Base-by-base conservation (phyloP, 2,888 invertebrate genomes). In the Amiota mariae region DNA sequence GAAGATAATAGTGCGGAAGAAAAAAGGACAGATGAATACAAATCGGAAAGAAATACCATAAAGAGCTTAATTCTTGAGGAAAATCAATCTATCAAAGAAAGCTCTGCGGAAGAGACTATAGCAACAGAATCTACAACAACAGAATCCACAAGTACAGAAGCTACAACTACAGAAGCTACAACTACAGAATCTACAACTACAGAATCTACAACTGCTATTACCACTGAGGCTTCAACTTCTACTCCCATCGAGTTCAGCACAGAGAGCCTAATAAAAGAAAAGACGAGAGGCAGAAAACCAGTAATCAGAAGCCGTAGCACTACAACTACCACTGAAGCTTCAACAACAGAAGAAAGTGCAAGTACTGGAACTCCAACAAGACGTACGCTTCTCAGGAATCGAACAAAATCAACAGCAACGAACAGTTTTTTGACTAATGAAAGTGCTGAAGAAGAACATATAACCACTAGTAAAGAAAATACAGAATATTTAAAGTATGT, bases 351-450 rank as follows among this genome's bases (percentile, higher is more conserved):
- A 15, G 54, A 54, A 3, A 54, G n/a, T 15, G 10, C 54, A 54
- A 36, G 36, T 36, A 36, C 36, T 36, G 36, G 6, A 4, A 36
- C 36, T 36, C 6, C 36, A 36, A 36, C 36, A 36, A 51, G n/a
- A n/a, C 54, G n/a, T 15, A 59, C 20, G 59, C 18, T 15, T 11
- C 1, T 20, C 20, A 59, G 18, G 20, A 59, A 59, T 18, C 10
- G 18, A 20, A 12, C 71, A 61, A 49, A 15, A 61, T 51, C 71
- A 12, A 13, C 20, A 15, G 49, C 61, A 36, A 61, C 51, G 24
- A 18, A 20, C 4, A 61, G 71, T 15, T 24, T 9, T 11, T 18
- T 20, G 10, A 24, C 49, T 9, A 71, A 57, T 15, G 64, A 66
- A 66, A 61, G 11, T 13, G 10, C 15, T 15, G 24, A 71, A 54